Base-by-base conservation (phyloP, 1,140 invertebrate genomes). In the Drosophila navojoa region DNA sequence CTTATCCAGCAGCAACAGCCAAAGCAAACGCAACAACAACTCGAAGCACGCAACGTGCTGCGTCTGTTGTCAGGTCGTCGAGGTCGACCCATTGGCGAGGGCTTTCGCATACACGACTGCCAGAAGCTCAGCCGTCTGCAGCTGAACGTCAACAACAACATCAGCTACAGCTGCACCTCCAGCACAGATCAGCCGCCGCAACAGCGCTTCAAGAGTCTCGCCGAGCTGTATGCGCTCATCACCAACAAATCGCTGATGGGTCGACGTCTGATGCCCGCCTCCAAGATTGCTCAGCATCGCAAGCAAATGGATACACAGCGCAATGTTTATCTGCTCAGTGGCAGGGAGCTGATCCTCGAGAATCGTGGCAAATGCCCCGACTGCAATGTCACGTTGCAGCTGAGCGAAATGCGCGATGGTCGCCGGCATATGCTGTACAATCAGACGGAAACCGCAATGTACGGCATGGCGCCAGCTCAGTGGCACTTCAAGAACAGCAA, bases 351-450 rank as follows among this genome's bases (percentile, higher is more conserved):
- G 4, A 93, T 93, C 27, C 93, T 96, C 0, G 93, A 95, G 80
- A 96, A 96, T 85, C 92, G 92, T 47, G 95, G 95, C 4, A 92
- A 92, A 64, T 96, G 95, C 85, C 95, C 95, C 2, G 93, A 93
- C 59, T 96, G 95, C 71, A 93, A 92, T 81, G 94, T 95, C 0
- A 93, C 90, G n/a, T 86, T 96, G 1, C 94, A 94, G 60, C 71
- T 96, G 4, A 93, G 94, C 11, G 85, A 95, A 22, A 93, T 93
- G n/a, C 93, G 92, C 59, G 92, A 93, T 68, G 93, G 93, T 0
- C 93, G 93, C 6, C 92, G 93, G 53, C 16, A 44, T n/a, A 92
- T 93, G 0, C 92, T 92, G 45, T 94, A 93, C 92, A 93, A 94
- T 58, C 94, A 95, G 42, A 92, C 92, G n/a, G 94, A 93, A 3